Base-by-base conservation (phyloP, 2,113 vertebrate genomes). In the Taxidea taxus region DNA sequence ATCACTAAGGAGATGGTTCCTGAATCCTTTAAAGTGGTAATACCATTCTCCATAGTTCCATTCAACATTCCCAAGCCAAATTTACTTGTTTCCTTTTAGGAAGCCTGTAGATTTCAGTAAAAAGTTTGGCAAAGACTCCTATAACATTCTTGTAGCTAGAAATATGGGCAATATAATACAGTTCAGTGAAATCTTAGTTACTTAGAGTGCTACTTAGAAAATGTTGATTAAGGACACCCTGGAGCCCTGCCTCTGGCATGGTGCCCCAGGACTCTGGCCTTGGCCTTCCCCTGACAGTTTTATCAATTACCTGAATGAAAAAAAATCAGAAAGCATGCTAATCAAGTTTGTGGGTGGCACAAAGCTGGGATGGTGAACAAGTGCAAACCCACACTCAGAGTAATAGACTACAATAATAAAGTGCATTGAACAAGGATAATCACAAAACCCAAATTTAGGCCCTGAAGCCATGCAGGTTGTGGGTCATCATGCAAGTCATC, bases 281-380 rank as follows among this genome's bases (percentile, higher is more conserved):
- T 90, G 58, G 4, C 13, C 78, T 8, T 44, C 66, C 60, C 23
- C 37, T 56, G 84, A 85, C 10, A 44, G 39, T 78, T 91, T 49
- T 68, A 91, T 66, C 66, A 91, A 87, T 92, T 87, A 92, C 25
- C 62, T 82, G 27, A 96, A 86, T 88, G 34, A 16, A 74, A 86
- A 78, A 54, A 49, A 68, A 85, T 54, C 9, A 83, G 72, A 86
- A 87, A 91, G 34, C 81, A 20, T 16, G 21, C 44, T 85, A 81
- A 94, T 94, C 56, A 88, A 44, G 23, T 94, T 51, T 68, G 34
- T 64, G 31, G 44, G 47, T 95, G 54, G 80, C 42, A 83, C 12
- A n/a, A 13, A 21, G 18, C n/a, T 6, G 2, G 16, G 13, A 86
- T 7, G 64, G 25, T 84, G 42, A 72, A 90, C 54, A 75, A 47